Conservation (phyloP, 2,888 invertebrate species). For the Sarcophaga rosellei region DNA sequence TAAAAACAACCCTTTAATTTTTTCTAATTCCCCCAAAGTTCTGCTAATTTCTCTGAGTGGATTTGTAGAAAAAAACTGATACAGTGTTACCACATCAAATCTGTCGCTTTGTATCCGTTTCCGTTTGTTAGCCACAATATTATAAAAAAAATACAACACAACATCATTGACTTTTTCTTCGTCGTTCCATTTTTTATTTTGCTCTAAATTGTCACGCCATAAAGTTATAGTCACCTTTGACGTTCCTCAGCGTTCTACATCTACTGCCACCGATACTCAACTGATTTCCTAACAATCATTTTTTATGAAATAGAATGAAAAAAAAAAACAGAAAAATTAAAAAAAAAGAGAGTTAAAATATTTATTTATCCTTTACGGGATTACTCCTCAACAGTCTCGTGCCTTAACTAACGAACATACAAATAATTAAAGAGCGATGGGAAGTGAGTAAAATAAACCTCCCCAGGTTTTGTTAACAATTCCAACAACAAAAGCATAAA, state of each 20-base stretch:
- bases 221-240: constrained; percentile 60
- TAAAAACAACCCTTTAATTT: too few species aligned
- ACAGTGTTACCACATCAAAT: constrained; percentile 11
- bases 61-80: constrained; percentile 1
- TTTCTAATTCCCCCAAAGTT: too few species aligned
- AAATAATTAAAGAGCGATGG: not conserved
- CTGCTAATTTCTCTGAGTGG: not conserved
- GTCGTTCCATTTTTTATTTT: not conserved
- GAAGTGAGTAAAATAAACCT: constrained; percentile 5
- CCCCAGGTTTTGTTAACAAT: constrained; percentile 23
- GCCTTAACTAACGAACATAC: not conserved
- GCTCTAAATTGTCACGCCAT: constrained; percentile 61
- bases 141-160: constrained; percentile 11
- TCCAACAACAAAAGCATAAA: constrained; percentile 30
- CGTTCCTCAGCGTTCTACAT: not conserved
- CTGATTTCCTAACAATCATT: constrained; percentile 10
- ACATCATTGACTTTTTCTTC: not conserved
- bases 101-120: constrained; percentile 35
- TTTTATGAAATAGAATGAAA: not conserved
- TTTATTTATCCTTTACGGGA: constrained; percentile 35
- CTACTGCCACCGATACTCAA: not conserved
- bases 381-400: not conserved
- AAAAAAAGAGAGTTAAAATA: constrained; percentile 30
- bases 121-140: constrained; percentile 25
- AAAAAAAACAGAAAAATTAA: not conserved